phyloP scores from a whole-genome alignment of 2,888 invertebrate genomes.

The Eucera pruinosa region DNA sequence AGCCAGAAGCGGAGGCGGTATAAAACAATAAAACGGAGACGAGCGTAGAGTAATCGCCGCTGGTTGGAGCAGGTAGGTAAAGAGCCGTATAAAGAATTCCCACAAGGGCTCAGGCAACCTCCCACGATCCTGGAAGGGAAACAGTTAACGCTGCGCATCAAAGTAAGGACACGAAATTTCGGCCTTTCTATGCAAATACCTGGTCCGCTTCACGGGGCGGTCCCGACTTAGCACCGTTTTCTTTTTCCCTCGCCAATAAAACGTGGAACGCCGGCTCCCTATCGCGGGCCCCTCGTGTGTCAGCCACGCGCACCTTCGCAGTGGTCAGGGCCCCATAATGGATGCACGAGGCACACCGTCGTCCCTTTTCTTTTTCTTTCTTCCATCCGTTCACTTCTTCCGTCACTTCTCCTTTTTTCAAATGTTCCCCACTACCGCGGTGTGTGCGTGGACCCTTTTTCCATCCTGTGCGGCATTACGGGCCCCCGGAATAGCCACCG shows the following conservation, averaged over 20 bases:
- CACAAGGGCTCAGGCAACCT: slow-evolving; percentile 67
- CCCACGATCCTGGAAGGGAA: slow-evolving; percentile 73
- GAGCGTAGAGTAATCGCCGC: slow-evolving; percentile 4
- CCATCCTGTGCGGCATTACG: slow-evolving; percentile 66
- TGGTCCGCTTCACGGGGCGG: slow-evolving; percentile 50
- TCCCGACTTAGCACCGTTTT: slow-evolving; percentile 62
- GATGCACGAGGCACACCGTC: slow-evolving; percentile 80
- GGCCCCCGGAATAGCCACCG: slow-evolving; percentile 66
- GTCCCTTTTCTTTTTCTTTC: slow-evolving; percentile 75
- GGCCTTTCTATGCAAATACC: slow-evolving; percentile 78
- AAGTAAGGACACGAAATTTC: slow-evolving; percentile 62
- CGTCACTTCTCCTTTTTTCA: neutral
- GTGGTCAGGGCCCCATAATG: slow-evolving; percentile 81
- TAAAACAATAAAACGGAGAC: slow-evolving; percentile 46
- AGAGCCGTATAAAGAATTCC: slow-evolving; percentile 69
- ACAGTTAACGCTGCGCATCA: slow-evolving; percentile 65
- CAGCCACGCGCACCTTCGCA: slow-evolving; percentile 82
- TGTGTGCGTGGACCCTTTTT: slow-evolving; percentile 25
- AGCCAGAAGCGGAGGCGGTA: neutral
- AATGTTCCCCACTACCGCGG: neutral
- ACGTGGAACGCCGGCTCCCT: slow-evolving; percentile 70
- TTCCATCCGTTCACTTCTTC: neutral
- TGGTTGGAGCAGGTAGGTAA: slow-evolving; percentile 9
- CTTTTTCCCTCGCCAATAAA: slow-evolving; percentile 78
- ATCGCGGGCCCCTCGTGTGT: slow-evolving; percentile 81